Evolutionary conservation across 2,113 vertebrate species (phyloP), one percentile per base, ranked within the genome.

Genomic region (Corythaeola cristata): DNA sequence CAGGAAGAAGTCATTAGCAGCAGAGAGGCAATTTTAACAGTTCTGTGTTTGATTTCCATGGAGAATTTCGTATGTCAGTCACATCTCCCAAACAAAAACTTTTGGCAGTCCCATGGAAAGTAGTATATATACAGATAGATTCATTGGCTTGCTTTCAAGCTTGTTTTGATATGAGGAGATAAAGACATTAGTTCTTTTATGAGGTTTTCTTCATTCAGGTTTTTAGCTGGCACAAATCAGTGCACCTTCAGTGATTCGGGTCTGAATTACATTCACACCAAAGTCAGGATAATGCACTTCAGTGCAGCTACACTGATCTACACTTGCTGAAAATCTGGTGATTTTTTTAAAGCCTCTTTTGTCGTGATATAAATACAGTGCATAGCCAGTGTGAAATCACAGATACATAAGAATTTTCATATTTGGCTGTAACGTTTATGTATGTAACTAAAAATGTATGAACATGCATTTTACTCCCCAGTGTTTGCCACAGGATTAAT

Each of bases 341-440:
- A 74, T 15, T 67, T 74, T 95, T 96, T 81, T n/a, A 37, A 90
- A 93, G 52, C 17, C 22, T 86, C 58, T 94, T 92, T 89, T 78
- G 28, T 91, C 69, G 35, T 32, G n/a, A 75, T 84, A 87, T 50
- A 89, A 93, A 72, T 85, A 45, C 32, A 89, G 39, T 1, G 2
- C 59, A 68, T 82, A 94, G 63, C 27, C 53, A 28, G 53, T 55
- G 67, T 82, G 91, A 89, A 95, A 91, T 89, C 39, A 47, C 11
- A 23, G 58, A 56, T 76, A 23, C 8, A 4, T 66, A 55, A 73
- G 41, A 79, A 88, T 90, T 88, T 77, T 80, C 64, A 55, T 73
- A 74, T 49, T 82, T 71, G 41, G 11, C 72, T 90, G 22, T 71
- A 90, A 63, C 4, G 3, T 27, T 13, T 58, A 53, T 6, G 1